phyloP scores from a whole-genome alignment of 2,797 vertebrate species.

The Pogonophryne albipinna region DNA sequence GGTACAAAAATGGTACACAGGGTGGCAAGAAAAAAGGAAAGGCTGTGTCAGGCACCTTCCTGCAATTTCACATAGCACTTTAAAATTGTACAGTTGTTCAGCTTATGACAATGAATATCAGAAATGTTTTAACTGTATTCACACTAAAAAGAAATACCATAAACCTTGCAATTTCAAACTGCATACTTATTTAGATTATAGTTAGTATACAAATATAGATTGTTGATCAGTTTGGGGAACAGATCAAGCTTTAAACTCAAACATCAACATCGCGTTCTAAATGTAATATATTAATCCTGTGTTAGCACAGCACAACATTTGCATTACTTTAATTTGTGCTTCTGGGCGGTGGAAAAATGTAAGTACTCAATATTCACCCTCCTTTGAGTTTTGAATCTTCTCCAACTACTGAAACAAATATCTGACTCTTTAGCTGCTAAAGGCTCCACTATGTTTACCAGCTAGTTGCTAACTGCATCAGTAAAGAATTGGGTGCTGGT shows the following conservation, averaged over 20 bases:
- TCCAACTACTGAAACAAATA: not conserved
- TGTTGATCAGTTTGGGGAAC: not conserved
- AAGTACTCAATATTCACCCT: not conserved
- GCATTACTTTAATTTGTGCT: not conserved
- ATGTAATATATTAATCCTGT: not conserved
- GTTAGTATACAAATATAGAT: not conserved
- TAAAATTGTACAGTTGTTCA: not conserved
- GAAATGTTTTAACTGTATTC: not conserved
- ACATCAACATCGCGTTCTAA: too few species aligned
- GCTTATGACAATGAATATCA: not conserved
- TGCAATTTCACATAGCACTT: not conserved
- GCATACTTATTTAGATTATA: not conserved
- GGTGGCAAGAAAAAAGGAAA: not conserved
- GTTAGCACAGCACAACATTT: not conserved
- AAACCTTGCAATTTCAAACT: not conserved
- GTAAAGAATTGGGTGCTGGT: not conserved
- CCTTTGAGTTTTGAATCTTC: slow-evolving; percentile 1
- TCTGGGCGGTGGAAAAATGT: too few species aligned
- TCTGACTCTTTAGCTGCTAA: not conserved
- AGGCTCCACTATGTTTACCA: not conserved
- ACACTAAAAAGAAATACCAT: too few species aligned
- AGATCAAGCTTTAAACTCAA: not conserved
- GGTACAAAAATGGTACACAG: slow-evolving; percentile 6
- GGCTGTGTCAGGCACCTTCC: not conserved
- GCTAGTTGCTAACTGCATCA: not conserved